Evolutionary conservation across 2,797 vertebrate species (phyloP).

Genomic region (Epinephelus coioides): DNA sequence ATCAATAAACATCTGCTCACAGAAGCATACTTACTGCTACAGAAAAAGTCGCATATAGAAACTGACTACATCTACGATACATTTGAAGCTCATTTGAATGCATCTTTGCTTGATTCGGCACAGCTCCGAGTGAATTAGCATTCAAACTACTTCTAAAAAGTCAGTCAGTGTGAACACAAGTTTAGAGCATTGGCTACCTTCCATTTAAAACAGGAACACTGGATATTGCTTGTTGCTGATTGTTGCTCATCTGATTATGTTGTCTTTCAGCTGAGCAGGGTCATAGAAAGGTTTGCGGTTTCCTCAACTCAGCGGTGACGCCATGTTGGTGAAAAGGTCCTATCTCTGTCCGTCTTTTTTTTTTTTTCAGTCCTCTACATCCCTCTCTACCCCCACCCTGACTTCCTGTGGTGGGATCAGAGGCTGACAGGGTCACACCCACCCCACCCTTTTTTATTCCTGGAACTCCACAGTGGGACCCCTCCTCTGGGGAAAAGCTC

Average conservation of each 20-base stretch:
- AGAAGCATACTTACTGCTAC: too few relatives aligned
- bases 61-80: too few relatives aligned
- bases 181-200: too few relatives aligned
- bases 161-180: too few relatives aligned
- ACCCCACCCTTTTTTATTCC: conserved; percentile 84
- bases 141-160: too few relatives aligned
- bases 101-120: too few relatives aligned
- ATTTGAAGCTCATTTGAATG: too few relatives aligned
- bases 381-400: conserved; percentile 48
- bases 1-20: too few relatives aligned
- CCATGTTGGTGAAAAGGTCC: neutral
- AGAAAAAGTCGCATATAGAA: too few relatives aligned
- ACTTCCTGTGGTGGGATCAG: conserved; percentile 84
- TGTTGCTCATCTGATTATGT: neutral
- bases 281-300: neutral
- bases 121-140: too few relatives aligned
- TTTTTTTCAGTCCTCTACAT: conserved; percentile 6
- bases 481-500: conserved; percentile 40
- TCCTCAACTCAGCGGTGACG: neutral
- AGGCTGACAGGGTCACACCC: conserved; percentile 83
- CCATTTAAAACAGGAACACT: neutral
- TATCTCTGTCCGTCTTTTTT: neutral
- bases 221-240: too few relatives aligned
- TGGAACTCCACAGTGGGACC: conserved; percentile 80
- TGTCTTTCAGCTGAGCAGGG: neutral